These are phyloP conservation scores for Carposina sasakii DNA, from an alignment of 1,140 invertebrate genomes.

Conservation along the genomic window DNA sequence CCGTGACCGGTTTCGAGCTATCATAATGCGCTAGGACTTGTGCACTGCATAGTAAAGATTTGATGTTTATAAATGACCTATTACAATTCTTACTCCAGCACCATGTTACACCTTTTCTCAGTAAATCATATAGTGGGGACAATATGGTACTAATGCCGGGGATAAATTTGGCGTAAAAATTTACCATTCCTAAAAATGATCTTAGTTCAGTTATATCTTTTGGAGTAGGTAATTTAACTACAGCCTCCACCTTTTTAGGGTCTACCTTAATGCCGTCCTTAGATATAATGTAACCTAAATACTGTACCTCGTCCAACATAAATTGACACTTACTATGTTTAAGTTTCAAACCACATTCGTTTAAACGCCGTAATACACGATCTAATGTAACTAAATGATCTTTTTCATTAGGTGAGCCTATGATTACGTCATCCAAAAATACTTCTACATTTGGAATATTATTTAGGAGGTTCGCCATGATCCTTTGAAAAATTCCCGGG, in stretches of 20 bases:
- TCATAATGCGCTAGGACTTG: too few relatives aligned
- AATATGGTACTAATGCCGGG: slow-evolving; percentile 32
- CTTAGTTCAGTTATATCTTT: slow-evolving; percentile 26
- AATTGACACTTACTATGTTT: slow-evolving; percentile 36
- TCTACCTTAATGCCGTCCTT: slow-evolving; percentile 31
- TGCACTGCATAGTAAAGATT: too few relatives aligned
- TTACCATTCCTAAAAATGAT: slow-evolving; percentile 34
- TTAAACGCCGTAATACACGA: slow-evolving; percentile 10
- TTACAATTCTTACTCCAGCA: slow-evolving; percentile 21
- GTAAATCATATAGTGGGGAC: slow-evolving; percentile 34
- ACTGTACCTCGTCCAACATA: slow-evolving; percentile 28
- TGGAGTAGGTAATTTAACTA: too few relatives aligned
- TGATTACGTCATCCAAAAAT: slow-evolving; percentile 16
- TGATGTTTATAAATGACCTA: slow-evolving; percentile 21
- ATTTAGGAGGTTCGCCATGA: slow-evolving; percentile 26
- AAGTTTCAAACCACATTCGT: slow-evolving; percentile 23
- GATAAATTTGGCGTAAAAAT: slow-evolving; percentile 46
- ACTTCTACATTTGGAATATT: slow-evolving; percentile 17
- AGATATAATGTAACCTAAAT: slow-evolving; percentile 32
- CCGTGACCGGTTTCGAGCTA: too few relatives aligned
- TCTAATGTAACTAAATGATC: slow-evolving; percentile 18
- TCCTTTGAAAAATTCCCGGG: not conserved
- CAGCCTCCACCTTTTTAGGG: slow-evolving; percentile 13
- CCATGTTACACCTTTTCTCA: slow-evolving; percentile 29
- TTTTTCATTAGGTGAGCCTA: not conserved